Evolutionary conservation across 2,113 vertebrate species (phyloP).

Genomic region (Orycteropus afer): DNA sequence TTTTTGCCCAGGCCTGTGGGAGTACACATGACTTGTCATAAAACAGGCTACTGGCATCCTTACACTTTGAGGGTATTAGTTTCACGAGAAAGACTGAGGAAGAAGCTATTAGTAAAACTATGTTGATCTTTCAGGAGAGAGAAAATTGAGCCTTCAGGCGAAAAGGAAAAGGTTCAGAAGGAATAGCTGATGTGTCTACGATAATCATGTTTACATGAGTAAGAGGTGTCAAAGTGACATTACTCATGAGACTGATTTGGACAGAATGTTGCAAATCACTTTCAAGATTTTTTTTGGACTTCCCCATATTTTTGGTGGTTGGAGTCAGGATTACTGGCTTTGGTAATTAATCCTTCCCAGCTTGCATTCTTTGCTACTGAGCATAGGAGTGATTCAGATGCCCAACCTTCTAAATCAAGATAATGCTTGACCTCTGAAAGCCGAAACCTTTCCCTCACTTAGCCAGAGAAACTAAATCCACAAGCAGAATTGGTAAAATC

Average conservation of each 20-base stretch:
- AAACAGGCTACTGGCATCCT: conserved; percentile 51
- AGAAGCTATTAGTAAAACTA: conserved; percentile 55
- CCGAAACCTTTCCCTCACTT: conserved; percentile 34
- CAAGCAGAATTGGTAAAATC: conserved; percentile 30
- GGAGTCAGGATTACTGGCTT: conserved; percentile 84
- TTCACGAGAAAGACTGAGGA: conserved; percentile 56
- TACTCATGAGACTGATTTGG: conserved; percentile 78
- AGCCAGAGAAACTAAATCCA: conserved; percentile 51
- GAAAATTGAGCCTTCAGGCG: conserved; percentile 56
- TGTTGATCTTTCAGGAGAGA: conserved; percentile 65
- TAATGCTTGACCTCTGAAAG: conserved; percentile 67
- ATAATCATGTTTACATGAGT: conserved; percentile 77
- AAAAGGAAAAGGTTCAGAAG: conserved; percentile 69
- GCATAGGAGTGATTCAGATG: conserved; percentile 72
- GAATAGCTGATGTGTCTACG: conserved; percentile 67
- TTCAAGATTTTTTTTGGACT: conserved; percentile 83
- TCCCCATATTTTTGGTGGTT: conserved; percentile 76
- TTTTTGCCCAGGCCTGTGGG: conserved; percentile 55
- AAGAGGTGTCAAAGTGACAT: conserved; percentile 79
- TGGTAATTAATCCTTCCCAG: conserved; percentile 85
- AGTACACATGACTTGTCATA: conserved; percentile 19
- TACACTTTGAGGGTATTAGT: neutral
- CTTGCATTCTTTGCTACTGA: conserved; percentile 82
- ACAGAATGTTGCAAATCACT: conserved; percentile 75
- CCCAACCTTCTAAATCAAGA: conserved; percentile 81